phyloP scores from a whole-genome alignment of 2,888 invertebrate genomes.

The Luffia ferchaultella region DNA sequence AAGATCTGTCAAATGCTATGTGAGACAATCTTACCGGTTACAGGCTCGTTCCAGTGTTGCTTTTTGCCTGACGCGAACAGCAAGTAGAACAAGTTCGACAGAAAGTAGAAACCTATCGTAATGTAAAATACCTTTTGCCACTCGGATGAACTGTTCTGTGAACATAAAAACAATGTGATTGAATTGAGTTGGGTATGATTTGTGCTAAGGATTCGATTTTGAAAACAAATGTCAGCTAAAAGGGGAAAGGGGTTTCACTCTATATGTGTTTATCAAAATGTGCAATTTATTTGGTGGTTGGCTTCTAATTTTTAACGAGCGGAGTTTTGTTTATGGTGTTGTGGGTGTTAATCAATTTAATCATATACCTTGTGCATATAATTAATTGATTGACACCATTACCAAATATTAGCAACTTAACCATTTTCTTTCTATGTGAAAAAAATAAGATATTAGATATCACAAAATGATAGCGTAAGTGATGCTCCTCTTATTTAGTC shows the following conservation, averaged over 20 bases:
- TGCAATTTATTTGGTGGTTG: background rate
- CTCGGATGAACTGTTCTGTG: constrained; percentile 55
- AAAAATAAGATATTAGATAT: too few relatives aligned
- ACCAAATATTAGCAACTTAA: too few relatives aligned
- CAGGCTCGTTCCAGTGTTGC: constrained; percentile 69
- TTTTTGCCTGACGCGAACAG: constrained; percentile 68
- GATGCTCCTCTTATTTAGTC: too few relatives aligned
- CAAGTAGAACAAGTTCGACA: constrained; percentile 67
- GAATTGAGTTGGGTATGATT: background rate
- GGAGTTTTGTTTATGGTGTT: too few relatives aligned
- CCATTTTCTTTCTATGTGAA: too few relatives aligned
- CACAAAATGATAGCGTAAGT: too few relatives aligned
- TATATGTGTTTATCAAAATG: constrained; percentile 5
- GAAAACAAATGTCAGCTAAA: constrained; percentile 4
- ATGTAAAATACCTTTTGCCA: constrained; percentile 73
- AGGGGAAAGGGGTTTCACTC: constrained; percentile 1
- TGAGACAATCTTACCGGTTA: too few relatives aligned
- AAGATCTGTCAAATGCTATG: too few relatives aligned
- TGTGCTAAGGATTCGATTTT: constrained; percentile 2
- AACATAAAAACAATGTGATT: constrained; percentile 18
- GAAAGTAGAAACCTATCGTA: constrained; percentile 66
- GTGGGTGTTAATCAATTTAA: too few relatives aligned
- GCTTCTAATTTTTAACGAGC: background rate
- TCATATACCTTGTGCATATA: too few relatives aligned
- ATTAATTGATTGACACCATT: too few relatives aligned